Base-by-base conservation (phyloP, 2,113 vertebrate species). In the Engystomops pustulosus region DNA sequence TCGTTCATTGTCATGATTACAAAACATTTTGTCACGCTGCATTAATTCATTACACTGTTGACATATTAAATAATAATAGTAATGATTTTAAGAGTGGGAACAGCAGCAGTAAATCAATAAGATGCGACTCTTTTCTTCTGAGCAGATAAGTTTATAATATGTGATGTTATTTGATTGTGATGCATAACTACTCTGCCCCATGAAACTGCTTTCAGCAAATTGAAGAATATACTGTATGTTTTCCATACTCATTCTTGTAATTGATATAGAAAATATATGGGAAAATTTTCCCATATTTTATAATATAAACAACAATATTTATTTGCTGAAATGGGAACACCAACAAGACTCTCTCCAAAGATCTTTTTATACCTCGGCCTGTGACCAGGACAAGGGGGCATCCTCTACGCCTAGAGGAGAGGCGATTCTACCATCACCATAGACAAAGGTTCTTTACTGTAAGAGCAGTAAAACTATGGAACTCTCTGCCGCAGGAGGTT, bases 21-120 rank as follows among this genome's bases (percentile, higher is more conserved):
- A 80, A 80, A 80, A 69, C 62, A 67, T 68, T 69, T 80, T 80
- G 62, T 67, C 38, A 80, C 30, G 44, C 60, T 51, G 44, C 79
- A 69, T 80, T 80, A 80, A 68, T 80, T 80, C 62, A 51, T 80
- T 80, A 80, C 44, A 32, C 14, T 80, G 60, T 80, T 80, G 62
- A 68, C 44, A 49, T 49, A 80, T 68, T 62, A 68, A 49, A 68
- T 53, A 30, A 53, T 76, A 80, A 51, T 36, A 51, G 18, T 80
- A 62, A 80, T 69, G 60, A 80, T 69, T 68, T 80, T 49, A 80
- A 68, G 41, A 69, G 18, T 51, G 25, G n/a, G 41, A 49, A 49
- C 38, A 80, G 20, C 12, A 27, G 10, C 30, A 51, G 36, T 53
- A 18, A 53, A 76, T 76, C 72, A 76, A 36, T 76, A 75, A 32